Percentiles rank a stretch among this genome's conserved stretches.
Conservation (phyloP, 2,888 invertebrate species). For the Adineta ricciae region DNA sequence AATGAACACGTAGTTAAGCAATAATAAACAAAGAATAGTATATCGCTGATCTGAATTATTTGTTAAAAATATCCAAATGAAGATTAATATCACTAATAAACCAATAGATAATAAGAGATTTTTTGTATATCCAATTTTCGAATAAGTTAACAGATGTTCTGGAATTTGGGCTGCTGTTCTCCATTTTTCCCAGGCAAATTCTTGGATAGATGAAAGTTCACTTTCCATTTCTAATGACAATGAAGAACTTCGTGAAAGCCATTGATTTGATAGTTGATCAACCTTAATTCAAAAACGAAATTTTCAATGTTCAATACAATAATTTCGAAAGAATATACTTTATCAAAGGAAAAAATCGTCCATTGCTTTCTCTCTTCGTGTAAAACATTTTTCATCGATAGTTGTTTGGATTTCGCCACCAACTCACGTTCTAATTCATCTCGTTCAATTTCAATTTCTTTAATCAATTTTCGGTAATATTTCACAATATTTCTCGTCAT, state of each 20-base stretch:
- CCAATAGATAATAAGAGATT: neutral
- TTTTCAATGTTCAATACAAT: too few species aligned
- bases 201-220: neutral
- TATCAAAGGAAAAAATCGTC: too few species aligned
- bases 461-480: neutral
- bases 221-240: neutral
- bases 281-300: neutral
- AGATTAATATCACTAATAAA: neutral
- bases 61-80: neutral
- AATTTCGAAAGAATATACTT: too few species aligned
- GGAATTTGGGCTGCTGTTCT: neutral
- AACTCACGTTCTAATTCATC: neutral
- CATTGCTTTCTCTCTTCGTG: neutral
- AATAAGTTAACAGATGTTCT: neutral
- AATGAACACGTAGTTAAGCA: neutral
- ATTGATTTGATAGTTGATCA: neutral
- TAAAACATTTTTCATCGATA: neutral
- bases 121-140: neutral
- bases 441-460: constrained; percentile 1
- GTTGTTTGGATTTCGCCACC: neutral
- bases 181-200: neutral
- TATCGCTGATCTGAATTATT: neutral
- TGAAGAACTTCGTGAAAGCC: neutral
- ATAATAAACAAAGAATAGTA: neutral
- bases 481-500: neutral